These are phyloP conservation scores for Acrocephalus kingi DNA, from an alignment of 2,113 vertebrate genomes.

Conservation along the genomic window DNA sequence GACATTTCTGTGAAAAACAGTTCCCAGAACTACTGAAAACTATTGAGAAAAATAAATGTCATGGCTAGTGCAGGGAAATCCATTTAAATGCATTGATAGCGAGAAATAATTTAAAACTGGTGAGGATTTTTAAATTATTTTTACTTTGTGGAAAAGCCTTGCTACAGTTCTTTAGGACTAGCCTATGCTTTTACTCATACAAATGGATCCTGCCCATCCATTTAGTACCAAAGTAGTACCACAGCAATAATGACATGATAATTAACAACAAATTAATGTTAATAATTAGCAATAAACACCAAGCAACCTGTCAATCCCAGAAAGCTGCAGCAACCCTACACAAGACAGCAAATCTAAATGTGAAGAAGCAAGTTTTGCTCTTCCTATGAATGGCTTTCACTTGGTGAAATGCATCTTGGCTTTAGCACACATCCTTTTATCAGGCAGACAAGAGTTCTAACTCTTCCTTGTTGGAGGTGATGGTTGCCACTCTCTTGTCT, in stretches of 20 bases:
- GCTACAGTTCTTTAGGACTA: background rate
- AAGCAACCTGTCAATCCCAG: background rate
- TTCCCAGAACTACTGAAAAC: conserved; percentile 57
- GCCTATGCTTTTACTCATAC: background rate
- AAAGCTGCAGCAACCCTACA: background rate
- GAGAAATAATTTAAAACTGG: background rate
- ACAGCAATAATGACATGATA: background rate
- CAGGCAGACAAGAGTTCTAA: background rate
- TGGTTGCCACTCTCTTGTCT: background rate
- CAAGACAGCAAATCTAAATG: background rate
- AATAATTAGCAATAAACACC: background rate
- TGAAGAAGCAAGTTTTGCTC: background rate
- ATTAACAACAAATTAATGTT: background rate
- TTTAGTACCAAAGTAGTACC: background rate
- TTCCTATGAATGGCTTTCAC: background rate
- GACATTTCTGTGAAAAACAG: conserved; percentile 49
- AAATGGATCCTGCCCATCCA: background rate
- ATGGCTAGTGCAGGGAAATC: background rate
- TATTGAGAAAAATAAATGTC: conserved; percentile 25
- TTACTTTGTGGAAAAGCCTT: background rate
- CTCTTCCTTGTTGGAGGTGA: background rate
- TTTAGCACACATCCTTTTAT: background rate
- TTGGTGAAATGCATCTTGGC: background rate
- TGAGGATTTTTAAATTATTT: background rate
- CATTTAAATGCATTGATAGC: background rate